Percentiles rank a stretch among this genome's conserved stretches.
Conservation (phyloP, 2,113 vertebrate species). For the Plecotus auritus region DNA sequence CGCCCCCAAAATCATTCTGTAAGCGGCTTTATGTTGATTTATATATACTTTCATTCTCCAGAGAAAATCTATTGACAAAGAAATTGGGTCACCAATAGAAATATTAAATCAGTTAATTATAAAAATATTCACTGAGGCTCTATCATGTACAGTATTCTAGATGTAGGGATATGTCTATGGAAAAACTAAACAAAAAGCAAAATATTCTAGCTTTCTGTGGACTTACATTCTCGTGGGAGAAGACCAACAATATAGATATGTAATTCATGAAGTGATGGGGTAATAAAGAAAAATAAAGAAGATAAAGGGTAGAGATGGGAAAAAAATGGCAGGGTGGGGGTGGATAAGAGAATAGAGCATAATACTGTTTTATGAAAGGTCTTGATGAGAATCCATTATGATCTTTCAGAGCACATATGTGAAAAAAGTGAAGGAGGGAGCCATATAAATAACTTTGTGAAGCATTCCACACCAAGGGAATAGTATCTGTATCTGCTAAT, state of each 20-base stretch:
- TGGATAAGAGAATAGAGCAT: not conserved
- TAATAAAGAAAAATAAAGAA: not conserved
- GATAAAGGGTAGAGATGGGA: not conserved
- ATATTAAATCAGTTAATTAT: not conserved
- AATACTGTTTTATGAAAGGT: not conserved
- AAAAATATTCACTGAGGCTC: not conserved
- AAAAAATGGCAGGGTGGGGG: not conserved
- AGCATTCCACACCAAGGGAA: not conserved
- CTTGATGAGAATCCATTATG: not conserved
- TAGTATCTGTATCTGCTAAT: not conserved
- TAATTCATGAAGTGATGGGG: not conserved
- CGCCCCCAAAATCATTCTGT: not conserved
- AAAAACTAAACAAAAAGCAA: not conserved
- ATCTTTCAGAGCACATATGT: not conserved
- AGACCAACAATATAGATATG: not conserved
- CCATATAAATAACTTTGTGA: not conserved
- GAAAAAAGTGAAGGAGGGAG: not conserved
- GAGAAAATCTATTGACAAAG: not conserved
- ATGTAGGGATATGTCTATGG: not conserved
- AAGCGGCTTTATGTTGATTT: constrained; percentile 22
- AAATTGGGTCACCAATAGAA: constrained; percentile 8
- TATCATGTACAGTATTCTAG: not conserved
- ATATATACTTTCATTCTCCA: not conserved
- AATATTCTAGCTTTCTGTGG: not conserved
- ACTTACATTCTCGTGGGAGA: not conserved